These are phyloP conservation scores for Tenthredo distinguenda DNA, from an alignment of 2,888 invertebrate genomes.

Conservation along the genomic window DNA sequence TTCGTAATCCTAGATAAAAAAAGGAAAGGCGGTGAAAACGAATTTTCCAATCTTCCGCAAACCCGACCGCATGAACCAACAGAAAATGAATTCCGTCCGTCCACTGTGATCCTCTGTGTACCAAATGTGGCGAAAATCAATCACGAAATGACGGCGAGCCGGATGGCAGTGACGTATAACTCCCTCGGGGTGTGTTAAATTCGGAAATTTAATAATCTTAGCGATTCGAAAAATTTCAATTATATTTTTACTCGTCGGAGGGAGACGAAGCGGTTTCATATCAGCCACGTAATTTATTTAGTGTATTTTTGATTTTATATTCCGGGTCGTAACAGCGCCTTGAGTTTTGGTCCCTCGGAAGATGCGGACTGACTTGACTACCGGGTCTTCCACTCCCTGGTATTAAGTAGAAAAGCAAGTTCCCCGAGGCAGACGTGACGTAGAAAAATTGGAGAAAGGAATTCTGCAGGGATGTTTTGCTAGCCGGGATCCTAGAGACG, in stretches of 20 bases:
- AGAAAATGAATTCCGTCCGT: background rate
- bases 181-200: conserved; percentile 2
- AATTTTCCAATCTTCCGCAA: background rate
- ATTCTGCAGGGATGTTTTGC: background rate
- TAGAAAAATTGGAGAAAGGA: conserved; percentile 8
- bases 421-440: conserved; percentile 2
- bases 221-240: background rate
- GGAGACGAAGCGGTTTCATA: background rate
- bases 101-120: background rate
- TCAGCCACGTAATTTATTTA: background rate
- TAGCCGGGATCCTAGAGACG: background rate
- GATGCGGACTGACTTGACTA: conserved; percentile 31
- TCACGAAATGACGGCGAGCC: conserved; percentile 9
- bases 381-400: conserved; percentile 27
- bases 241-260: background rate
- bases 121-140: background rate
- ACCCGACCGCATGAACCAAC: background rate
- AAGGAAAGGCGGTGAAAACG: background rate
- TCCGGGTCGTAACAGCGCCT: background rate
- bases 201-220: background rate
- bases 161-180: background rate
- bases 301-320: background rate
- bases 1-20: background rate
- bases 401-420: conserved; percentile 32
- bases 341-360: background rate